Conservation (phyloP, 2,888 invertebrate species). For the Stenodema calcarata region DNA sequence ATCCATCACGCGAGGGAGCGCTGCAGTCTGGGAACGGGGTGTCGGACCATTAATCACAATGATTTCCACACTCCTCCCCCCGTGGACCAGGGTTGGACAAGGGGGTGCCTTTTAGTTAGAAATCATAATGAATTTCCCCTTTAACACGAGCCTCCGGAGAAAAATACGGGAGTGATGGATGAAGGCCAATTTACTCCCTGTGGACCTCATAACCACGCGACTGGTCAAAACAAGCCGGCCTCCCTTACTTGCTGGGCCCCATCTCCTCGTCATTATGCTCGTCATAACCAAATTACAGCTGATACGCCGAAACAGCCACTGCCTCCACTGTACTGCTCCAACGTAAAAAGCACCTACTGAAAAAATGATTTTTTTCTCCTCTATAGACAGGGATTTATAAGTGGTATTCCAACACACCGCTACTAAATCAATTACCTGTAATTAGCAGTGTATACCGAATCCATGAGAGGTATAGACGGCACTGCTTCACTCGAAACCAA, state of each 20-base stretch:
- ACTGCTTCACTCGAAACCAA: too few species aligned
- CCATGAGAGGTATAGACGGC: too few species aligned
- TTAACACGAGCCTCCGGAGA: background rate
- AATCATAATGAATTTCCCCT: constrained; percentile 6
- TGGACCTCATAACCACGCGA: background rate
- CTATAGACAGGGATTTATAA: too few species aligned
- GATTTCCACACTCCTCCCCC: background rate
- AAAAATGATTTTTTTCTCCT: too few species aligned
- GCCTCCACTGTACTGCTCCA: background rate
- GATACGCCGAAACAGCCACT: background rate
- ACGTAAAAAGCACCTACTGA: too few species aligned
- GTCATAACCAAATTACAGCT: background rate
- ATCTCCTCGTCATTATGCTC: background rate
- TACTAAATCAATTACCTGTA: too few species aligned
- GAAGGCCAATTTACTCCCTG: background rate
- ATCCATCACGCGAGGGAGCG: background rate
- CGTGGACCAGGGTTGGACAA: background rate
- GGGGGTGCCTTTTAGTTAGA: background rate
- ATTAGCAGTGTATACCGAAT: too few species aligned
- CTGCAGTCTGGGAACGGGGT: background rate
- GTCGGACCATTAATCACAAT: constrained; percentile 12
- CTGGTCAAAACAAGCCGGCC: background rate
- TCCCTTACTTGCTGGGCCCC: background rate
- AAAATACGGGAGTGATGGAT: background rate
- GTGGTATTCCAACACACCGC: too few species aligned